Evolutionary conservation across 2,888 invertebrate species (phyloP).

Genomic region (Lysandra bellargus): DNA sequence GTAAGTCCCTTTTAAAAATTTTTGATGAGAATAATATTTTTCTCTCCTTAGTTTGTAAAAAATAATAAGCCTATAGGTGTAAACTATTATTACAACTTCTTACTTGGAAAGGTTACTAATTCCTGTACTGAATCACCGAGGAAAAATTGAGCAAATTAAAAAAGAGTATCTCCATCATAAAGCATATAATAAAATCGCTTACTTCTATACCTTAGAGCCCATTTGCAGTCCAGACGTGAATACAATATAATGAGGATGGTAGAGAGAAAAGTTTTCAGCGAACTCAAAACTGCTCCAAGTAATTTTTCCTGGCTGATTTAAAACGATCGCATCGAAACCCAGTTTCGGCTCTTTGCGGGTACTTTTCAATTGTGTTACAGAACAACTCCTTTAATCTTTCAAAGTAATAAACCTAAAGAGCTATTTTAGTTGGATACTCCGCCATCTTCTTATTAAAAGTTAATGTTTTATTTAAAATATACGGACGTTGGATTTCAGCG

Average conservation of each 20-base stretch:
- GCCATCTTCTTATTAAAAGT: slow-evolving; percentile 31
- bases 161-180: no score
- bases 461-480: slow-evolving; percentile 27
- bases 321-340: slow-evolving; percentile 64
- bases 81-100: no score
- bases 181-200: slow-evolving; percentile 27
- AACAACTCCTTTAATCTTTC: slow-evolving; percentile 42
- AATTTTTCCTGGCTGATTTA: slow-evolving; percentile 75
- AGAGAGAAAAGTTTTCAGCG: slow-evolving; percentile 67
- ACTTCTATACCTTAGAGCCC: slow-evolving; percentile 35
- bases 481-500: slow-evolving; percentile 14
- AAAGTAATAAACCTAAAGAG: slow-evolving; percentile 35
- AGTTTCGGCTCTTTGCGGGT: slow-evolving; percentile 55
- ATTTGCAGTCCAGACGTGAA: slow-evolving; percentile 61
- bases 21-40: no score
- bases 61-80: no score
- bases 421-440: slow-evolving; percentile 31
- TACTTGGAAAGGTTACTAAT: no score
- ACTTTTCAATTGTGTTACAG: slow-evolving; percentile 47
- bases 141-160: no score
- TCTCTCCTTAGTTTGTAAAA: no score
- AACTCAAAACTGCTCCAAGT: slow-evolving; percentile 69
- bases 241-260: slow-evolving; percentile 73
- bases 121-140: no score
- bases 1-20: no score